Evolutionary conservation across 2,113 vertebrate genomes (phyloP), one percentile per base, ranked within the genome.

Genomic region (Neofelis nebulosa): DNA sequence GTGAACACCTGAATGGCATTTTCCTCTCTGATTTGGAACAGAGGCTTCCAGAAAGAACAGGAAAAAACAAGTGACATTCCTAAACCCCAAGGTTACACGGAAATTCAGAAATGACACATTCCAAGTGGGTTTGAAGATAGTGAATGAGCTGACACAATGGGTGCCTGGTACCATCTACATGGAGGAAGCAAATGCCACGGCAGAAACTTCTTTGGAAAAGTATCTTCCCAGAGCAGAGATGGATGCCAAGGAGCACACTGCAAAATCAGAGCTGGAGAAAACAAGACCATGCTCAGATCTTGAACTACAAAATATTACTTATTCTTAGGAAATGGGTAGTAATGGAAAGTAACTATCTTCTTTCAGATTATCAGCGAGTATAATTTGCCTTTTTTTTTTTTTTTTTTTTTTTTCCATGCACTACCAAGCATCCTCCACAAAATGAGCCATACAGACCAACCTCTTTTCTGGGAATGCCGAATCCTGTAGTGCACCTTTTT

Each of bases 31-130:
- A 74, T 87, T 69, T 89, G 89, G 89, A 91, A 61, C 76, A 76
- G 50, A 87, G 41, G 73, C 79, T 96, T 94, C 86, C 71, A 82
- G 85, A 97, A 97, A 91, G 87, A 95, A 96, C 89, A 97, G 89
- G 89, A 82, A 95, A 96, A 98, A 96, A 97, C 50, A 97, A 96
- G 73, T 21, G 83, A 91, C 95, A 96, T 97, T 97, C 83, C 83
- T 97, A 71, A 87, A 65, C 55, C 52, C 50, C 65, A 80, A 96
- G 52, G 55, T 94, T 89, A 68, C 52, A n/a, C 41, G 89, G 50
- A 84, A 97, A 96, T 91, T 85, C 3, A 27, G 89, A 95, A 96
- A 87, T 84, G 83, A 95, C 93, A 86, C 63, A 71, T 89, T 41
- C 73, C 48, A 45, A 89, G 63, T 71, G n/a, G 31, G 71, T 68